Conservation (phyloP, 2,888 invertebrate species). For the Panzeria rudis region DNA sequence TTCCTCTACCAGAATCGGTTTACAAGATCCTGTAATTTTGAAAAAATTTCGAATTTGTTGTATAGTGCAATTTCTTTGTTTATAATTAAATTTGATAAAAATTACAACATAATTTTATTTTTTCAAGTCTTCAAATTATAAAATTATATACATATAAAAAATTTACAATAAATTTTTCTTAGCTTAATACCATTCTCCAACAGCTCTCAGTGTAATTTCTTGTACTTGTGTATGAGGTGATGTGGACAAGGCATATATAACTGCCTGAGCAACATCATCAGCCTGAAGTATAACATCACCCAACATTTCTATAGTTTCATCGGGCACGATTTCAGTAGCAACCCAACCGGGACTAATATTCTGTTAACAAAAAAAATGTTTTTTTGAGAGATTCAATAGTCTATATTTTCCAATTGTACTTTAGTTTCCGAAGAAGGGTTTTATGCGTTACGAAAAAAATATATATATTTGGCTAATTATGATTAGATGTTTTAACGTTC, state of each 20-base stretch:
- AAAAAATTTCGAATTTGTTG: too few species aligned
- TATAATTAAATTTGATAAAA: too few species aligned
- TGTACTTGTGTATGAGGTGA: constrained; percentile 79
- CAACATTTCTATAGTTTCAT: constrained; percentile 75
- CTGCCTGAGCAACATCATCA: constrained; percentile 80
- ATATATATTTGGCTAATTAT: too few species aligned
- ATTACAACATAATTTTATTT: too few species aligned
- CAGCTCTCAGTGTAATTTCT: constrained; percentile 80
- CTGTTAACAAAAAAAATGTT: constrained; percentile 72
- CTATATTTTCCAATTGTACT: neutral
- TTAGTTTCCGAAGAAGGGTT: neutral
- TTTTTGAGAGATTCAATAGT: too few species aligned
- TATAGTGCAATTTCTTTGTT: too few species aligned
- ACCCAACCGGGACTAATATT: constrained; percentile 82
- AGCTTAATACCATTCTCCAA: constrained; percentile 78
- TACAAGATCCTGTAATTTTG: too few species aligned
- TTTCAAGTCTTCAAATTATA: too few species aligned
- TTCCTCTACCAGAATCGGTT: too few species aligned
- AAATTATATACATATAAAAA: too few species aligned
- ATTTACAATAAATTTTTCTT: neutral
- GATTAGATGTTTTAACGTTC: too few species aligned
- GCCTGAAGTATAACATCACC: constrained; percentile 78
- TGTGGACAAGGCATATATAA: constrained; percentile 79
- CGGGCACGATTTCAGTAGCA: constrained; percentile 80
- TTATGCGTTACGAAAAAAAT: too few species aligned